Base-by-base conservation (phyloP, 2,797 vertebrate genomes). In the Chiroxiphia lanceolata region DNA sequence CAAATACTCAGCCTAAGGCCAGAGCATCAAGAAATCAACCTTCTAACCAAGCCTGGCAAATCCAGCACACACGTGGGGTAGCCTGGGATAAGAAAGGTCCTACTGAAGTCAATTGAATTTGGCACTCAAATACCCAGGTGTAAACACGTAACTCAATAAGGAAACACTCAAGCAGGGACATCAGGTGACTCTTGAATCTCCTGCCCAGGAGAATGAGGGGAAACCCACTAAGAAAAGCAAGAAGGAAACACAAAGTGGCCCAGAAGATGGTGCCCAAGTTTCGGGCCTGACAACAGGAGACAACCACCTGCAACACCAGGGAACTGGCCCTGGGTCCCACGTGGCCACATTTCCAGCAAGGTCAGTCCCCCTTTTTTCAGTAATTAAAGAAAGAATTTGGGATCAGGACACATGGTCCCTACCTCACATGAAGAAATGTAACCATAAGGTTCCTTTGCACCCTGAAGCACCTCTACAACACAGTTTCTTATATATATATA, bases 261-360 rank as follows among this genome's bases (percentile, higher is more conserved):
- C 6, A 6, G 3, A 44, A 72, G 40, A 82, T 1, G 1, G 11
- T 16, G 40, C 9, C 50, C 9, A 36, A 25, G 59, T 36, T 82
- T 27, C 54, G 42, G 48, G 57, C 17, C 50, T 65, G 45, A 1
- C n/a, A 81, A 71, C 31, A 67, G 40, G 12, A 78, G 50, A 64
- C 1, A 1, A 54, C 14, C 45, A 80, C 38, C 25, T n/a, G 21
- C 1, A 1, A 67, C n/a, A 80, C 18, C 23, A 75, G 31, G n/a
- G 26, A 84, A 45, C 27, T 14, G 53, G 44, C 26, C 42, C 78
- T 36, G 20, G 34, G 18, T 68, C 21, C 44, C 26, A 14, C 0
- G 0, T 8, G 48, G 53, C 33, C 80, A 36, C 1, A 1, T 7
- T n/a, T 53, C 33, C 79, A 60, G 13, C 1, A 3, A 86, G 18